A percentile compares a stretch with the other conserved stretches of the same genome.
Evolutionary conservation across 1,140 invertebrate genomes (phyloP).

Genomic region (Lepidurus couesii): DNA sequence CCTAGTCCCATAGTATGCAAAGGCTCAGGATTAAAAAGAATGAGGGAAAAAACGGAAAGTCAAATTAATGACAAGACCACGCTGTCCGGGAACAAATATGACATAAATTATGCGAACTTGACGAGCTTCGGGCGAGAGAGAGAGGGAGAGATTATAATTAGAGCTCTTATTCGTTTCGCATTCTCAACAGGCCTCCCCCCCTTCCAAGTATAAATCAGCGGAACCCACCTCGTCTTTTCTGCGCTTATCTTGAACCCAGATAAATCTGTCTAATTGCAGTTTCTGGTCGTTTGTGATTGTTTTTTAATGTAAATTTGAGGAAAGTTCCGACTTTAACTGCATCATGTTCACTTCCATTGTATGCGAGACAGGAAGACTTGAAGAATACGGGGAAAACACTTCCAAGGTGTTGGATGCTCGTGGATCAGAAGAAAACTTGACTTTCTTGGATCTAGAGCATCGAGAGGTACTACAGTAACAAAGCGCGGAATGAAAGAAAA

Average conservation of each 20-base stretch:
- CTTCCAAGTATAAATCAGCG: background rate
- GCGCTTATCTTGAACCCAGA: background rate
- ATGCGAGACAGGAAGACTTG: background rate
- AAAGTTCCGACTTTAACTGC: no score
- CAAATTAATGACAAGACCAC: no score
- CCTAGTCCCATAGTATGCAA: background rate
- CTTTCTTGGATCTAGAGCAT: background rate
- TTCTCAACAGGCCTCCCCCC: background rate
- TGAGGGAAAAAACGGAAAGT: background rate
- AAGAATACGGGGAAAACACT: background rate
- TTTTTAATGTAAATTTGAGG: no score
- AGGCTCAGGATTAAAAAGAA: background rate
- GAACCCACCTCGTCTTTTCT: background rate
- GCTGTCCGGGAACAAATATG: background rate
- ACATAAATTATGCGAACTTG: background rate
- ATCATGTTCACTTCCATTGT: background rate
- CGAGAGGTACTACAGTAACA: background rate
- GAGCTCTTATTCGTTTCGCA: background rate
- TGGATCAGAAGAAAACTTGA: no score
- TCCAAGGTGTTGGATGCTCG: background rate
- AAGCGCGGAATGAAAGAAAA: background rate
- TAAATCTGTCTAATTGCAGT: no score
- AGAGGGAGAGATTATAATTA: background rate
- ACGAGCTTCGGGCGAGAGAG: background rate
- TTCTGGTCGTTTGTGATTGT: no score